Evolutionary conservation across 1,140 invertebrate species (phyloP).

Genomic region (Cotesia chilonis): DNA sequence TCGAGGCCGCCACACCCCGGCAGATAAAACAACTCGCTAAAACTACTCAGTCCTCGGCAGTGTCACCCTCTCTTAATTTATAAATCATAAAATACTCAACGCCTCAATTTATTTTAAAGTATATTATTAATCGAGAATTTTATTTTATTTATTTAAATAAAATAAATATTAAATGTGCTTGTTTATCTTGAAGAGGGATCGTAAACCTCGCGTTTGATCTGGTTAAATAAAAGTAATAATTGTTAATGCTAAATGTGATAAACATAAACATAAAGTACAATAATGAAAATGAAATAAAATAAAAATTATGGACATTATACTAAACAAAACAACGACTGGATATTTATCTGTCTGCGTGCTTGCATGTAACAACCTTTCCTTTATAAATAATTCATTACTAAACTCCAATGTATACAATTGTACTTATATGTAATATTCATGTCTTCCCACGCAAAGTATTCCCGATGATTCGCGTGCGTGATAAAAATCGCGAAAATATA

Average conservation of each 20-base stretch:
- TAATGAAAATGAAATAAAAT: constrained; percentile 22
- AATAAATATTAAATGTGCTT: no score
- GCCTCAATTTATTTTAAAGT: no score
- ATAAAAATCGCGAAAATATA: constrained; percentile 24
- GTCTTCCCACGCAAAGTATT: constrained; percentile 26
- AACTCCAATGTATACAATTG: constrained; percentile 31
- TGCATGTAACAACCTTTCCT: constrained; percentile 28
- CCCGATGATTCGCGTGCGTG: constrained; percentile 30
- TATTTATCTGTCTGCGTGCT: constrained; percentile 40
- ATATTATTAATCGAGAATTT: no score
- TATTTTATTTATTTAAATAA: no score
- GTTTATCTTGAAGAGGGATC: no score
- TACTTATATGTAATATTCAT: constrained; percentile 35
- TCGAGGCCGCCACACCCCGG: constrained; percentile 21
- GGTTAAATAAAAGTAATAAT: neutral
- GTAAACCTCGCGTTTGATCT: constrained; percentile 1
- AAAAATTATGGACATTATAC: constrained; percentile 16
- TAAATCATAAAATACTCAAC: no score
- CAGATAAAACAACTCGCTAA: constrained; percentile 16
- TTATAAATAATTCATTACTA: constrained; percentile 31
- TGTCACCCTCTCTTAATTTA: no score
- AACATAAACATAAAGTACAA: constrained; percentile 4
- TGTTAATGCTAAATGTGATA: neutral
- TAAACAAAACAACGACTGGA: constrained; percentile 30
- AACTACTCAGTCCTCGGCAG: no score